Evolutionary conservation across 2,797 vertebrate genomes (phyloP).

Genomic region (Darevskia nairensis): DNA sequence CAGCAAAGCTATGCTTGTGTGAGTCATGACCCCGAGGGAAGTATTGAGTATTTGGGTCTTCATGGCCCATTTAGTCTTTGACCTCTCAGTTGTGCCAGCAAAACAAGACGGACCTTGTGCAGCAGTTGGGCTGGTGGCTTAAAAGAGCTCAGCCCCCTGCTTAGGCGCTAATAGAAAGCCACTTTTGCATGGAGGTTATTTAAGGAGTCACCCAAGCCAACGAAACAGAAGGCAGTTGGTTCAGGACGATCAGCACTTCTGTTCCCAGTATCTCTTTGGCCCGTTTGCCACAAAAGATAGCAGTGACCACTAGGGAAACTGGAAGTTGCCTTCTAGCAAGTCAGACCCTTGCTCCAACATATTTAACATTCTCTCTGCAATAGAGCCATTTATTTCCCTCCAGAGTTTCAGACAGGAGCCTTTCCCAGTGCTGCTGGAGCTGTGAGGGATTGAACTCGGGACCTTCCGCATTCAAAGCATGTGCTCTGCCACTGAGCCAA

Average conservation of each 20-base stretch:
- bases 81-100: conserved; percentile 51
- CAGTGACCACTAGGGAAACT: background rate
- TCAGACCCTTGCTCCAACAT: background rate
- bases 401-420: background rate
- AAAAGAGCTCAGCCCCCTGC: background rate
- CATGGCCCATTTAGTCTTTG: conserved; percentile 31
- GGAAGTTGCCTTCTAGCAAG: no score
- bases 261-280: no score
- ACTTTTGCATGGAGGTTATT: background rate
- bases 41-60: conserved; percentile 55
- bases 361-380: no score
- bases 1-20: conserved; percentile 54
- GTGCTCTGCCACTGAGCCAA: no score
- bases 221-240: background rate
- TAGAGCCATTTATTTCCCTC: background rate
- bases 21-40: conserved; percentile 57
- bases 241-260: background rate
- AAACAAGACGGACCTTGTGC: conserved; percentile 36
- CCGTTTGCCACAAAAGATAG: background rate
- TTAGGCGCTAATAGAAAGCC: background rate
- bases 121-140: conserved; percentile 18
- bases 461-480: no score
- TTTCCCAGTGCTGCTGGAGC: background rate
- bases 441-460: no score
- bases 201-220: background rate